A percentile compares a stretch with the other conserved stretches of the same genome.
These are phyloP conservation scores for Brachystomella parvula DNA, from an alignment of 1,140 invertebrate species.

Conservation along the genomic window DNA sequence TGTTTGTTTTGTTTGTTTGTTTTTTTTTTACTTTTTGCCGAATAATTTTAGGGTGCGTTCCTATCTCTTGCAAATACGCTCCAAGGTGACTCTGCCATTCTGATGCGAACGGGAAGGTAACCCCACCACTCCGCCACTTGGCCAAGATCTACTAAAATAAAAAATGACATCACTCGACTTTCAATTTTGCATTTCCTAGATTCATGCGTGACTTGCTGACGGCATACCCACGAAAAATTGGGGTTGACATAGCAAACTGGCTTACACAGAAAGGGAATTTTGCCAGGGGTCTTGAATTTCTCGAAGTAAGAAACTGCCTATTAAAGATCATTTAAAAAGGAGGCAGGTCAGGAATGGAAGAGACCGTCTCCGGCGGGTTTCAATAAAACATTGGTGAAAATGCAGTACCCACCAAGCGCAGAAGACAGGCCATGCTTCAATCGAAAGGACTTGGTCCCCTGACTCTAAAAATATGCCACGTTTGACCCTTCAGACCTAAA, in stretches of 20 bases:
- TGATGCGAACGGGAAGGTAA: no score
- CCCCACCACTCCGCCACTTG: slow-evolving; percentile 14
- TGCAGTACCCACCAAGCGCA: no score
- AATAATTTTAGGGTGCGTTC: slow-evolving; percentile 25
- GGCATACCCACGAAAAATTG: slow-evolving; percentile 19
- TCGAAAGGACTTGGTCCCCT: no score
- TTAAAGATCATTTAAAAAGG: slow-evolving; percentile 7
- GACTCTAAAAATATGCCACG: no score
- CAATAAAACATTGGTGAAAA: no score
- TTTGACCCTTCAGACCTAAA: no score
- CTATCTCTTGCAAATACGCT: slow-evolving; percentile 13
- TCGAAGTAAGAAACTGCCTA: slow-evolving; percentile 4
- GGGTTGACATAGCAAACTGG: slow-evolving; percentile 23
- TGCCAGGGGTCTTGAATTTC: neutral
- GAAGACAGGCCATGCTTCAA: no score
- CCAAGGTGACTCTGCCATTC: slow-evolving; percentile 16
- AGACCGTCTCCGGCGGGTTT: no score
- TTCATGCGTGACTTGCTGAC: neutral
- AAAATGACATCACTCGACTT: neutral
- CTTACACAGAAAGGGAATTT: slow-evolving; percentile 33
- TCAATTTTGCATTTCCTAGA: slow-evolving; percentile 8
- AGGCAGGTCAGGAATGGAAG: no score
- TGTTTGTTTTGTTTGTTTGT: neutral
- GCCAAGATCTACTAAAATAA: slow-evolving; percentile 17
- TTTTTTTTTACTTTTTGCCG: neutral